phyloP scores from a whole-genome alignment of 2,888 invertebrate genomes.

The Eutolmus rufibarbis region DNA sequence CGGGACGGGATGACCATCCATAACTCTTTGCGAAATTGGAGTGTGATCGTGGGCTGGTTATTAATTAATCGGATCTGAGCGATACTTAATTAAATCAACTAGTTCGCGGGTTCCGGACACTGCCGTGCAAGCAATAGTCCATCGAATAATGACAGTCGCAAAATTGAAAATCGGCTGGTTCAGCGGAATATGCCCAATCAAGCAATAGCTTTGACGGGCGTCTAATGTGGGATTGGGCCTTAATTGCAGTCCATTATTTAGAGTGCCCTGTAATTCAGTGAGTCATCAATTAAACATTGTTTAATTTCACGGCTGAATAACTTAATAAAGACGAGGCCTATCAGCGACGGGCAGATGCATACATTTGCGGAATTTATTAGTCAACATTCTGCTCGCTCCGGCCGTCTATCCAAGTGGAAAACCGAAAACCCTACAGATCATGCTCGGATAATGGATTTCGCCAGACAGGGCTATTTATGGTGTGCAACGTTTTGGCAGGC shows the following conservation, averaged over 20 bases:
- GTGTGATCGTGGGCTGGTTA: background rate
- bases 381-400: background rate
- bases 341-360: background rate
- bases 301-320: conserved; percentile 8
- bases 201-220: background rate
- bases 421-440: conserved; percentile 6
- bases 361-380: conserved; percentile 13
- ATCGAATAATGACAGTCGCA: background rate
- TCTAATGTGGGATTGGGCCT: background rate
- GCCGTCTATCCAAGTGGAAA: background rate
- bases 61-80: background rate
- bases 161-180: background rate
- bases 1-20: background rate
- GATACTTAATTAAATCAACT: background rate
- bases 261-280: background rate
- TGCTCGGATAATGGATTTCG: background rate
- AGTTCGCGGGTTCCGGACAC: background rate
- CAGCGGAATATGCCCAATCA: background rate
- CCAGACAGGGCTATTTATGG: background rate
- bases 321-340: background rate
- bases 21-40: background rate
- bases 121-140: background rate
- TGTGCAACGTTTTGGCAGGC: background rate
- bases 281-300: conserved; percentile 24
- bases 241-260: background rate